Percentiles rank a stretch among this genome's conserved stretches.
Evolutionary conservation across 2,113 vertebrate species (phyloP).

Genomic region (Tricholaema leucomelas): DNA sequence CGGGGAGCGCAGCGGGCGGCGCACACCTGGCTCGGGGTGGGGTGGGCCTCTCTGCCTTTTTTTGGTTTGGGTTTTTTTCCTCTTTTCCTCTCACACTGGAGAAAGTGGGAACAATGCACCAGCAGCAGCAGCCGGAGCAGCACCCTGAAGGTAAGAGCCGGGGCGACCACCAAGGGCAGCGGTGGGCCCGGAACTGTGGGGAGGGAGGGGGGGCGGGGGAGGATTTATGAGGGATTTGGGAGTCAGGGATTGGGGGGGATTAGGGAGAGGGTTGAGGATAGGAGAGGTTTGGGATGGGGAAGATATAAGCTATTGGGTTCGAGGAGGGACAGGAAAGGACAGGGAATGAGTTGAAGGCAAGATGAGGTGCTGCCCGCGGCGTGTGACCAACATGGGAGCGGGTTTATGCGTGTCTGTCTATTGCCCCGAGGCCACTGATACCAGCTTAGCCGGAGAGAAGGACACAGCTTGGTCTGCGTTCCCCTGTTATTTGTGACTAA

Average conservation of each 20-base stretch:
- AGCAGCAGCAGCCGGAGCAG: slow-evolving; percentile 75
- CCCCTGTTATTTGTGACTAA: neutral
- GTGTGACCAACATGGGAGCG: neutral
- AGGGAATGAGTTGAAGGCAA: neutral
- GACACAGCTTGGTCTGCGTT: neutral
- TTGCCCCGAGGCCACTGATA: neutral
- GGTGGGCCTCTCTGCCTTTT: slow-evolving; percentile 20
- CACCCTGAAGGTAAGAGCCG: slow-evolving; percentile 73
- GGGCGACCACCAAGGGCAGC: slow-evolving; percentile 24
- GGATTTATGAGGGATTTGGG: slow-evolving; percentile 38
- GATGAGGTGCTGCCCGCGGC: neutral
- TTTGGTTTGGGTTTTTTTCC: neutral
- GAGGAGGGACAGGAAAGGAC: neutral
- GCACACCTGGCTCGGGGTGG: slow-evolving; percentile 62
- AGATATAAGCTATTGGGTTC: neutral
- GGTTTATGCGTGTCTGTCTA: neutral
- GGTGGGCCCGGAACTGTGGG: neutral
- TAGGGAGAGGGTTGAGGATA: neutral
- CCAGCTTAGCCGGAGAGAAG: neutral
- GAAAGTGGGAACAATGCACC: slow-evolving; percentile 78
- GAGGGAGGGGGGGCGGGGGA: neutral
- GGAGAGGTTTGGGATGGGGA: slow-evolving; percentile 2
- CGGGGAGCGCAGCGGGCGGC: slow-evolving; percentile 38
- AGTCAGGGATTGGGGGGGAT: neutral
- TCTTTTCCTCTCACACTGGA: slow-evolving; percentile 18